Conservation (phyloP, 2,113 vertebrate species). For the Cyanistes caeruleus region DNA sequence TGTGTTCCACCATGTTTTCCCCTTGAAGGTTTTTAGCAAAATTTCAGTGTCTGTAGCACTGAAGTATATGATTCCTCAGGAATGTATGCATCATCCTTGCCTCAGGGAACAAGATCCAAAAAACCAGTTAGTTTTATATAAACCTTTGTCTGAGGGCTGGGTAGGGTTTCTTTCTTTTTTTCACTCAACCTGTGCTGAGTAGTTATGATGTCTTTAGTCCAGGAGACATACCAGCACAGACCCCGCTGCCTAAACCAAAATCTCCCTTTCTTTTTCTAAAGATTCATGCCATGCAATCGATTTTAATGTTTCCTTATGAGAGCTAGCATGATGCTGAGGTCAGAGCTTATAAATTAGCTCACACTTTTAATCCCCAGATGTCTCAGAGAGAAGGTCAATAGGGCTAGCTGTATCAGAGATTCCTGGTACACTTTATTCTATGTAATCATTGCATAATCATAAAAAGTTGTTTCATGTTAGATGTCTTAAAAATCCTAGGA, state of each 20-base stretch:
- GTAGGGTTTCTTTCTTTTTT: neutral
- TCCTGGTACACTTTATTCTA: neutral
- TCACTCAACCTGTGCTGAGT: neutral
- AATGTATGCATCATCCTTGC: neutral
- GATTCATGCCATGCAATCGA: neutral
- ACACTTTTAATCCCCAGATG: neutral
- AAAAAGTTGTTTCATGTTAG: neutral
- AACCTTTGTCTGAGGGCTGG: neutral
- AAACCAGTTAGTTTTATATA: neutral
- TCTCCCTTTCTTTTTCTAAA: neutral
- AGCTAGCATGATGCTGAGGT: neutral
- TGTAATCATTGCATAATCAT: neutral
- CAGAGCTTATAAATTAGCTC: neutral
- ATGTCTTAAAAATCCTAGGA: neutral
- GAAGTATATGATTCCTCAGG: neutral
- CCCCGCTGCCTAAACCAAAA: neutral
- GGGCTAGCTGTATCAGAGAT: neutral
- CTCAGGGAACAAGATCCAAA: neutral
- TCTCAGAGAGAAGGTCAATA: neutral
- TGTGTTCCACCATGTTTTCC: neutral
- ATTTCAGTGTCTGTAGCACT: neutral
- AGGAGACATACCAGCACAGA: fast-evolving
- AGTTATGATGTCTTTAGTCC: neutral
- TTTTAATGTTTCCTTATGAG: neutral
- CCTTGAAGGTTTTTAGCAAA: neutral